A percentile compares a stretch with the other conserved stretches of the same genome.
These are phyloP conservation scores for Lumbricus terrestris DNA, from an alignment of 2,888 invertebrate genomes.

Conservation along the genomic window DNA sequence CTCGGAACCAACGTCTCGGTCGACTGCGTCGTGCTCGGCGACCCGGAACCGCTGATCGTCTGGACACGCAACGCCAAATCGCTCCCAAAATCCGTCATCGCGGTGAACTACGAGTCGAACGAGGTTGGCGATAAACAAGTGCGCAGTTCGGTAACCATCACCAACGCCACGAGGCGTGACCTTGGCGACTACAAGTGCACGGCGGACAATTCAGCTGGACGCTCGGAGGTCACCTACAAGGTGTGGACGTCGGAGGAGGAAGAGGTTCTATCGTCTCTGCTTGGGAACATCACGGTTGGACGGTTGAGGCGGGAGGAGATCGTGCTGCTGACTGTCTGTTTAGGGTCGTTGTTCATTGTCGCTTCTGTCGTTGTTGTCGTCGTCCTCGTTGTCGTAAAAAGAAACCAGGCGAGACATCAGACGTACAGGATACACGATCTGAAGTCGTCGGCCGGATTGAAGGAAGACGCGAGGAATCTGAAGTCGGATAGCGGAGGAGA, in stretches of 20 bases:
- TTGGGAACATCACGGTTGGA: background rate
- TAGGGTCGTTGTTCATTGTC: background rate
- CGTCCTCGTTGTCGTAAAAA: background rate
- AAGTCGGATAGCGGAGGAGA: background rate
- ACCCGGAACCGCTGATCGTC: conserved; percentile 33
- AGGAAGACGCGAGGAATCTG: background rate
- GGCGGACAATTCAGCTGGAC: conserved; percentile 36
- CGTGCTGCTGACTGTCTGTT: background rate
- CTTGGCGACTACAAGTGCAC: conserved; percentile 36
- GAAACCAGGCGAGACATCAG: background rate
- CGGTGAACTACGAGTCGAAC: background rate
- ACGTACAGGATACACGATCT: background rate
- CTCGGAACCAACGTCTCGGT: conserved; percentile 32
- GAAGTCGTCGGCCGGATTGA: background rate
- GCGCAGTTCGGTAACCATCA: conserved; percentile 26
- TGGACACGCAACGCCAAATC: conserved; percentile 25
- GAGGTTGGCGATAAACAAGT: conserved; percentile 7
- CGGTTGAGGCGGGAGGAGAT: background rate
- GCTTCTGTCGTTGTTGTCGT: background rate
- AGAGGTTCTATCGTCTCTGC: background rate
- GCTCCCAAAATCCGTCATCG: background rate
- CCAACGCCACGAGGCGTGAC: conserved; percentile 27
- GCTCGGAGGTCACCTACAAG: conserved; percentile 37
- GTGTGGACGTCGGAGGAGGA: conserved; percentile 25
- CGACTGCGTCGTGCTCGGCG: conserved; percentile 34